Conservation (phyloP, 2,888 invertebrate genomes). For the Lottia gigantea region DNA sequence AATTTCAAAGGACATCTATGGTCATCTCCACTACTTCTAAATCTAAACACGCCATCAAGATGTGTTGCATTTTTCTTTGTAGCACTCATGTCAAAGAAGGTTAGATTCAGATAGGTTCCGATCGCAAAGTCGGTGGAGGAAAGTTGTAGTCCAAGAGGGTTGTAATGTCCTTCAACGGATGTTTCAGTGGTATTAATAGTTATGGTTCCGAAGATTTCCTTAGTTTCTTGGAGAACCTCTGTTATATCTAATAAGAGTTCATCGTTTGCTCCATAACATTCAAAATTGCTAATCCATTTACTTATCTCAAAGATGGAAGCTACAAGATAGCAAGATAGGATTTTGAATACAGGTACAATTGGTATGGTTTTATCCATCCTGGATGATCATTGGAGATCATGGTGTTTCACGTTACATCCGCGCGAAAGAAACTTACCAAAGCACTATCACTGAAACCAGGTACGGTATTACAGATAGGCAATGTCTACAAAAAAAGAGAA, state of each 20-base stretch:
- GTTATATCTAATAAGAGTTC: not conserved
- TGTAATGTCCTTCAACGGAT: not conserved
- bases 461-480: too few relatives aligned
- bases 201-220: not conserved
- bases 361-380: too few relatives aligned
- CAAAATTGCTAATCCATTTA: not conserved
- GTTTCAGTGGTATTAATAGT: not conserved
- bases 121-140: not conserved
- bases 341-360: too few relatives aligned
- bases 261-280: not conserved
- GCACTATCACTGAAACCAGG: too few relatives aligned
- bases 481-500: too few relatives aligned
- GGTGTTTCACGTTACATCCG: too few relatives aligned
- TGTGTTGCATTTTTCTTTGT: not conserved
- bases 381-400: too few relatives aligned
- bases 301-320: not conserved
- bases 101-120: not conserved
- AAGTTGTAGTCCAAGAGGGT: not conserved
- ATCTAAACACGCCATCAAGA: not conserved
- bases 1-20: too few relatives aligned
- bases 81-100: not conserved
- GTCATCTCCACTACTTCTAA: not conserved
- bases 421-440: too few relatives aligned
- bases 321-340: not conserved
- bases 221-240: not conserved